Evolutionary conservation across 2,888 invertebrate genomes (phyloP), one percentile per base, ranked within the genome.

Genomic region (Drosophila bunnanda): DNA sequence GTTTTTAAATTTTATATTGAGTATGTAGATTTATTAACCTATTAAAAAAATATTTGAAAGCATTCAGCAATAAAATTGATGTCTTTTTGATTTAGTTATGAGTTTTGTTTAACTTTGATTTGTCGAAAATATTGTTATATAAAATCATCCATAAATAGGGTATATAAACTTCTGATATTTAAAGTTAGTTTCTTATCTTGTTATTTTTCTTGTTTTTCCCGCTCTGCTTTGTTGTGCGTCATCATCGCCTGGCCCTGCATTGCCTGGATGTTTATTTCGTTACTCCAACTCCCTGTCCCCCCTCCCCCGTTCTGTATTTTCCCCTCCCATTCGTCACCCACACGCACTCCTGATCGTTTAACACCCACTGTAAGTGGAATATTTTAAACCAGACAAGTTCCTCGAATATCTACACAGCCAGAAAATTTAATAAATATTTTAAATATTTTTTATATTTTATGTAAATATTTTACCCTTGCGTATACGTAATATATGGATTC

Each of bases 301-400:
- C n/a, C 25, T 25, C 25, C 25, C 25, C 4, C 3, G 25, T 20
- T 32, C 10, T 10, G 36, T 30, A 12, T 12, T 48, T 8, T 32
- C 15, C 32, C 22, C 57, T 15, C 36, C 28, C 62, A 54, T 50
- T 50, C 54, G 50, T 39, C 67, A 59, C 50, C 52, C 66, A 71
- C 62, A 75, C 62, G 32, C 64, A 54, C 56, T 60, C 43, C 54
- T 38, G 67, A 50, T 65, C 81, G 66, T 69, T 39, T 50, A 57
- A 66, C 55, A 44, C 55, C 38, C 64, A 59, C 43, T 55, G 66
- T 39, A 67, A 68, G 70, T 54, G 39, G 44, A 57, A 55, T 50
- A 50, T 52, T 39, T 48, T 34, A 55, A 44, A n/a, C 52, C 54
- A 56, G 39, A 55, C 50, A 39, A 72, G 56, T 67, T 72, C 17